phyloP scores from a whole-genome alignment of 2,888 invertebrate species.

The Actias luna region DNA sequence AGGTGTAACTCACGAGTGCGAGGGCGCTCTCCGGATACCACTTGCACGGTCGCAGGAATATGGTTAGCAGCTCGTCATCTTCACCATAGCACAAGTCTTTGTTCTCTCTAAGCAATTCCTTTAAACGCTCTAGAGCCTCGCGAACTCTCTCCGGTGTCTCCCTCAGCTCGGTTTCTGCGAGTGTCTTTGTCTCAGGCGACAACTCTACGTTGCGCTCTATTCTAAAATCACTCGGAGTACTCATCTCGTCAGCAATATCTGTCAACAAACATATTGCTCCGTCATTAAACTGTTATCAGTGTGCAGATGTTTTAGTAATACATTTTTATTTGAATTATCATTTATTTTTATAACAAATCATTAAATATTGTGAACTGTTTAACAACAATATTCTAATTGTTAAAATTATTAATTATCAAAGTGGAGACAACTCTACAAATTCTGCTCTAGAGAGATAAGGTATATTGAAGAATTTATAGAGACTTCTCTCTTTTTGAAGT shows the following conservation, averaged over 20 bases:
- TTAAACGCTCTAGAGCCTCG: constrained; percentile 82
- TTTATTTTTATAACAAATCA: not conserved
- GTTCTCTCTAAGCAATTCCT: constrained; percentile 85
- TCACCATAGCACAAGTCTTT: constrained; percentile 86
- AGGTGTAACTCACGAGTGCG: constrained; percentile 83
- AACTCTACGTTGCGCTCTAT: constrained; percentile 83
- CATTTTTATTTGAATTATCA: constrained; percentile 14
- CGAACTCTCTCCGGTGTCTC: constrained; percentile 87
- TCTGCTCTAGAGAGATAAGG: no score
- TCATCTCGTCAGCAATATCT: constrained; percentile 57
- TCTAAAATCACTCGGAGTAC: constrained; percentile 70
- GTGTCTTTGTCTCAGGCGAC: constrained; percentile 77
- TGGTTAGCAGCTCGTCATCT: constrained; percentile 89
- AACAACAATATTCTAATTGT: no score
- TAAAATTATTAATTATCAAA: no score
- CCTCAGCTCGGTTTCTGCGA: constrained; percentile 84
- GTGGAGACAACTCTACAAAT: no score
- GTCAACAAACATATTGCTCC: constrained; percentile 24
- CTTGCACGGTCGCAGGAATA: constrained; percentile 91
- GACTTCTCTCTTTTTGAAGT: no score
- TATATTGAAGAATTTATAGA: no score
- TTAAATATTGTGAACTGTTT: not conserved
- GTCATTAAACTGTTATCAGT: not conserved
- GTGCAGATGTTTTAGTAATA: not conserved
- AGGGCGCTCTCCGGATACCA: constrained; percentile 91